Evolutionary conservation across 2,888 invertebrate genomes (phyloP), one percentile per base, ranked within the genome.

Genomic region (Nasonovia ribisnigri): DNA sequence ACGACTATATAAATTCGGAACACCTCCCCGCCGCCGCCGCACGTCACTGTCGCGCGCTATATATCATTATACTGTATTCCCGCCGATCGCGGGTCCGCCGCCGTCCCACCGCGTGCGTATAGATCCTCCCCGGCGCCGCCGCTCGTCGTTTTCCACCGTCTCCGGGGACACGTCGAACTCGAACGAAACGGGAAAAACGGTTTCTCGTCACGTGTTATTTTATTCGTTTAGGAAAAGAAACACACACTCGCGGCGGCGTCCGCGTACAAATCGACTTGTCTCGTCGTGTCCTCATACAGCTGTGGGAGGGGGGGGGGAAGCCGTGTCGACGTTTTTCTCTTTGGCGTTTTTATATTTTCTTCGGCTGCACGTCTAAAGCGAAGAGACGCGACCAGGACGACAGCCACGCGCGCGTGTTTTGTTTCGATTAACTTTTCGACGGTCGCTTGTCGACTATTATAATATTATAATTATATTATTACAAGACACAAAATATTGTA

Each of bases 131-230:
- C 77, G 77, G 36, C 8, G 36, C 77, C 77, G 36, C 16, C 36
- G 42, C 54, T 54, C 54, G 57, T 57, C 42, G 57, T 54, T 36
- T 54, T 88, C 42, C 57, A 26, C 26, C 46, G 60, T 67, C 77
- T 51, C 92, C 43, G 88, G 92, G 92, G 60, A 92, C 60, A 92
- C 67, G 67, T 67, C 67, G 42, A n/a, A 88, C 11, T 86, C 91
- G 57, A 48, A 88, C 42, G n/a, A 92, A 88, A 92, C 54, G 46
- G 92, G 93, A 54, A 92, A 89, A 93, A 93, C 89, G 93, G 77
- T 89, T 84, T 89, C 51, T 51, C 20, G 88, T 88, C 88, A 51
- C 87, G 88, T 88, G 92, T 77, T 88, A 51, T 87, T 84, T 84
- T 29, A 10, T 92, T 88, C 92, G 92, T 88, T 92, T 88, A 92